Percentiles rank a stretch among this genome's conserved stretches.
phyloP scores from a whole-genome alignment of 2,888 invertebrate species.

The Mesochorus sp. region DNA sequence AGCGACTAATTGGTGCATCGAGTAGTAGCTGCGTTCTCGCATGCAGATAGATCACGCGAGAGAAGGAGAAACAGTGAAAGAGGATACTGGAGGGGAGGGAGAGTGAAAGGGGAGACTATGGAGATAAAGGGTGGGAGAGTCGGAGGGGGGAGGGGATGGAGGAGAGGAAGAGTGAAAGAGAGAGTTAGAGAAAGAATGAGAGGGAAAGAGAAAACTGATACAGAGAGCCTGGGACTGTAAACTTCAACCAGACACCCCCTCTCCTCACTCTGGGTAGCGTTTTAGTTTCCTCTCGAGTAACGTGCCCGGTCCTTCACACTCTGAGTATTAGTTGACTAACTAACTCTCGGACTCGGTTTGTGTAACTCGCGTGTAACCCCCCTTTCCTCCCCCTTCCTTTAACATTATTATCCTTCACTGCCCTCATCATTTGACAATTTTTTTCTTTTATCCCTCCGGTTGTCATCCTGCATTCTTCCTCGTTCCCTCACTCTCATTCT shows the following conservation, averaged over 20 bases:
- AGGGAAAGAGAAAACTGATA: conserved; percentile 1
- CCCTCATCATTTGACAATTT: conserved; percentile 37
- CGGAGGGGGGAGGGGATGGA: not conserved
- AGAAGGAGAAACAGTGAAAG: conserved; percentile 79
- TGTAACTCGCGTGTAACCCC: not conserved
- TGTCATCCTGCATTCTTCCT: conserved; percentile 39
- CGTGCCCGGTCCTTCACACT: conserved; percentile 25
- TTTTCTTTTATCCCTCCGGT: conserved; percentile 51
- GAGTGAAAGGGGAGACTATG: conserved; percentile 42
- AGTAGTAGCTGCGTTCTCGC: conserved; percentile 67
- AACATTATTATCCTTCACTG: conserved; percentile 66
- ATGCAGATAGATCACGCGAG: conserved; percentile 55
- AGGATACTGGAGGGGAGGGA: conserved; percentile 44
- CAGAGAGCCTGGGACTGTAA: conserved; percentile 62
- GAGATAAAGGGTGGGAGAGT: not conserved
- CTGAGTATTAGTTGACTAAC: conserved; percentile 57
- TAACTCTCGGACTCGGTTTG: conserved; percentile 51
- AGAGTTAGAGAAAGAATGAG: not conserved
- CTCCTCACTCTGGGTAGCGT: conserved; percentile 43
- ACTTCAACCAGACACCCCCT: conserved; percentile 73
- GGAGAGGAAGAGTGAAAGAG: not conserved
- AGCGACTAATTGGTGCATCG: conserved; percentile 74
- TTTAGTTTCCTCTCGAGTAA: conserved; percentile 45
- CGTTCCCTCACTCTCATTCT: conserved; percentile 20
- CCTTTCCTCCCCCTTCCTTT: conserved; percentile 66